Evolutionary conservation across 2,797 vertebrate genomes (phyloP).

Genomic region (Tauraco hartlaubi): DNA sequence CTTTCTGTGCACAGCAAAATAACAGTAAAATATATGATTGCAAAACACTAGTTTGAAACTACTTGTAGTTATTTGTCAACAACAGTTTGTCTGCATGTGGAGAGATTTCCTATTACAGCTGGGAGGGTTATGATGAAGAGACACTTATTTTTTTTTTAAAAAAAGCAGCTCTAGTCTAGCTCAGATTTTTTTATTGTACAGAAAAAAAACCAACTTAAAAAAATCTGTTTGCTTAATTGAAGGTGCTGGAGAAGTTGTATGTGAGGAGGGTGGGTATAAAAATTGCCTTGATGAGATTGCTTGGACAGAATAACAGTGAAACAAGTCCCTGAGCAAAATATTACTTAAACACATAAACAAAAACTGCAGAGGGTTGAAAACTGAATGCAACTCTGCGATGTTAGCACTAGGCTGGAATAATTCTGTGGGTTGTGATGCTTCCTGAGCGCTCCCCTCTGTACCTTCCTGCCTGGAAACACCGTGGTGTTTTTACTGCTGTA

Average conservation of each 20-base stretch:
- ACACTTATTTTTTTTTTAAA: background rate
- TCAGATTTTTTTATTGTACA: background rate
- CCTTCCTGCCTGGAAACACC: background rate
- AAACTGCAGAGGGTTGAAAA: background rate
- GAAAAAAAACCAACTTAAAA: background rate
- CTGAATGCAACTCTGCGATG: background rate
- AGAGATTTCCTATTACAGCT: background rate
- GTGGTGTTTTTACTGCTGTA: background rate
- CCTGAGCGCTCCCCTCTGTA: background rate
- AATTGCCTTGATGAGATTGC: background rate
- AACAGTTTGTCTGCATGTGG: background rate
- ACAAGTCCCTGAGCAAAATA: background rate
- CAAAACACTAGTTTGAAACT: background rate
- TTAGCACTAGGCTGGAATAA: background rate
- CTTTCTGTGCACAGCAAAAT: background rate
- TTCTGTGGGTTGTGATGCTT: background rate
- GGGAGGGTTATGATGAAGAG: background rate
- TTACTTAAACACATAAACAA: background rate
- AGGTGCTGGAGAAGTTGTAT: background rate
- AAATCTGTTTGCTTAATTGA: background rate
- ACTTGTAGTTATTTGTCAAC: background rate
- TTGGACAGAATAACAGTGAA: background rate
- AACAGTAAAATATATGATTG: background rate
- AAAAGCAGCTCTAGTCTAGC: background rate
- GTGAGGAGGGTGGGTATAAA: background rate